Evolutionary conservation across 2,113 vertebrate genomes (phyloP).

Genomic region (Grammomys dolichurus): DNA sequence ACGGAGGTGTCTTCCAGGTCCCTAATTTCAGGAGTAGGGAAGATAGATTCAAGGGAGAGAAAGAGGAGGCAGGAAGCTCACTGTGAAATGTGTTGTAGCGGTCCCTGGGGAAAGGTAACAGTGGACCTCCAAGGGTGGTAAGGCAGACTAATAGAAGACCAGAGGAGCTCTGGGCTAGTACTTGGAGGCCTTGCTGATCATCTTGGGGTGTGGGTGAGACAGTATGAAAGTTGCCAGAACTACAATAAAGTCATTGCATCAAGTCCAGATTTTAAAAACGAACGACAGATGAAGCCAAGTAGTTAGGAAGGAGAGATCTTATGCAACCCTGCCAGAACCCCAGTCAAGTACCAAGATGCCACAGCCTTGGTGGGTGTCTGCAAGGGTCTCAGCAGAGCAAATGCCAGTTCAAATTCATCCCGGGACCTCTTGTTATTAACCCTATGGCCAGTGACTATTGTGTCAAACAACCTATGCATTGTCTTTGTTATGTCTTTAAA

Average conservation of each 20-base stretch:
- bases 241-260: neutral
- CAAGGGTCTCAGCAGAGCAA: neutral
- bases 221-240: neutral
- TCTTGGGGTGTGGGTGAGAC: neutral
- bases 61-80: neutral
- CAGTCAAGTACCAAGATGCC: neutral
- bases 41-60: neutral
- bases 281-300: neutral
- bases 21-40: neutral
- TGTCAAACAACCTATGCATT: neutral
- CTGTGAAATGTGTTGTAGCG: fast-evolving
- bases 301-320: neutral
- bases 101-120: neutral
- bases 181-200: neutral
- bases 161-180: neutral
- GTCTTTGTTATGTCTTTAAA: neutral
- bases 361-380: neutral
- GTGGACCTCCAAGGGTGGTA: fast-evolving
- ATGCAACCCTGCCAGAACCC: neutral
- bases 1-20: too few species aligned
- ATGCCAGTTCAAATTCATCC: neutral
- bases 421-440: neutral
- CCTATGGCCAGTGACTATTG: neutral
- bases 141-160: neutral
- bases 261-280: neutral